Base-by-base conservation (phyloP, 2,113 vertebrate genomes). In the Indri indri region DNA sequence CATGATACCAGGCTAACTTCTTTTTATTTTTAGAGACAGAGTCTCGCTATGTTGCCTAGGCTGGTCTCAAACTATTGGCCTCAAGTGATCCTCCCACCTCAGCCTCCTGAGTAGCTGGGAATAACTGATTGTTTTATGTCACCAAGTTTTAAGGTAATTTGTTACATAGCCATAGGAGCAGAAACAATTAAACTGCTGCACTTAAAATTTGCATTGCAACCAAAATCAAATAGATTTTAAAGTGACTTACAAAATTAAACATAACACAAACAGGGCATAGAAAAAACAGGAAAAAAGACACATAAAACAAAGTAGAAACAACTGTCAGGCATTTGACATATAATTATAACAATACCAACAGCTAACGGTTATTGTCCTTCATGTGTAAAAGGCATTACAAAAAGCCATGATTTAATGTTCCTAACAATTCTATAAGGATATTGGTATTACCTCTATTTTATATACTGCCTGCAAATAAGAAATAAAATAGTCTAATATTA, bases 231-330 rank as follows among this genome's bases (percentile, higher is more conserved):
- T 90, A 95, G 9, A 83, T 34, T 90, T 86, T 86, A 47, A 91
- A 59, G 25, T 88, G 59, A 16, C n/a, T 97, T 89, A 89, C 6
- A 66, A 97, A 94, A 73, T 87, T 95, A 91, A 88, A 94, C n/a
- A 81, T 59, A 87, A 82, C 34, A 6, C 74, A 95, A 89, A 89
- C 8, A 97, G 6, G 9, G 27, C 32, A 73, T 17, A 93, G 77
- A 93, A 70, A 65, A 90, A 93, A 85, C 32, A 96, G 73, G 20
- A 95, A 66, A 6, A 80, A 37, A 96, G 22, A 86, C 27, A 66
- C 74, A 82, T 82, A 92, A 94, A 94, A 76, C 71, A 89, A 90
- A 82, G 54, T 8, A 89, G 52, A 94, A 82, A 82, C 30, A 91
- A 94, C 4, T 94, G 59, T 81, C 76, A 95, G 71, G 71, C 61